Percentiles rank a stretch among this genome's conserved stretches.
phyloP scores from a whole-genome alignment of 1,140 invertebrate genomes.

The Meloidogyne chitwoodi region DNA sequence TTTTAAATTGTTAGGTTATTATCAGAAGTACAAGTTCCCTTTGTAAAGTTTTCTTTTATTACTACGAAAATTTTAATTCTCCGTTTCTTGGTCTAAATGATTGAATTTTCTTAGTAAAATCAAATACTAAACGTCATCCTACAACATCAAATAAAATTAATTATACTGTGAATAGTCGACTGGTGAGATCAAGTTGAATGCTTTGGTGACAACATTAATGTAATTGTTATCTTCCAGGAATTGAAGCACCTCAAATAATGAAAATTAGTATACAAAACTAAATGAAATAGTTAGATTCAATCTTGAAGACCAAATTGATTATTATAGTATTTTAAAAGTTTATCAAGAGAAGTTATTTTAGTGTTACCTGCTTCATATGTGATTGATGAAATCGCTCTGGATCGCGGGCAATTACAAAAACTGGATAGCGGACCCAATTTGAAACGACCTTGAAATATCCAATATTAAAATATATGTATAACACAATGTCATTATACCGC shows the following conservation, averaged over 20 bases:
- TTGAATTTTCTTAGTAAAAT: no score
- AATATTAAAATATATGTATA: background rate
- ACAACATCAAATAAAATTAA: no score
- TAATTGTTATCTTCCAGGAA: conserved; percentile 60
- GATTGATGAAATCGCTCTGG: conserved; percentile 53
- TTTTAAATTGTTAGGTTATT: no score
- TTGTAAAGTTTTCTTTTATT: no score
- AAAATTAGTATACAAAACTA: background rate
- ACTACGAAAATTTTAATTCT: no score
- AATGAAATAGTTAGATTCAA: no score
- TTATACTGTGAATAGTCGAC: conserved; percentile 54
- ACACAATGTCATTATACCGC: conserved; percentile 58
- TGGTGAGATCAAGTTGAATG: conserved; percentile 60
- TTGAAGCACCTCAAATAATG: conserved; percentile 41
- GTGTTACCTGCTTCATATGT: conserved; percentile 50
- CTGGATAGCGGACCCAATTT: conserved; percentile 50
- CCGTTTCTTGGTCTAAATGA: no score
- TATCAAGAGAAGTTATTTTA: background rate
- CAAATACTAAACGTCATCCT: no score
- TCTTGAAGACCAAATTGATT: no score
- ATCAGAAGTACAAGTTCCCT: background rate
- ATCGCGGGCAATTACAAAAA: conserved; percentile 59
- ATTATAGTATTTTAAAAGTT: no score
- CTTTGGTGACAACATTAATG: conserved; percentile 60
- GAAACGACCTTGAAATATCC: background rate